These are phyloP conservation scores for Drosophila nigrodunni DNA, from an alignment of 1,140 invertebrate species.

Conservation along the genomic window DNA sequence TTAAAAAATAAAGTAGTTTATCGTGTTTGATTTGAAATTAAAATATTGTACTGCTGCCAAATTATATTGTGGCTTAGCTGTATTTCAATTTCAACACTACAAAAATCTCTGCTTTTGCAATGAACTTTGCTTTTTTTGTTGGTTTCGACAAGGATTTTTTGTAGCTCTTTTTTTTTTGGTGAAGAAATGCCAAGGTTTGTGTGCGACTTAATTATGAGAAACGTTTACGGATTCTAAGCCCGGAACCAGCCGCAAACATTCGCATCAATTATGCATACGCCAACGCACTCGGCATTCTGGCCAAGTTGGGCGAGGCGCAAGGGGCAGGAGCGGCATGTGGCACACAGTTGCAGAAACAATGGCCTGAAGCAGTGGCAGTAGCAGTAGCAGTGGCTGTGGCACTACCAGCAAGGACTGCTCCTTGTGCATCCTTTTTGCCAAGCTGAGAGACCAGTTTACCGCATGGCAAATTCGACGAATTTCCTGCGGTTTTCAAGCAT, in stretches of 20 bases:
- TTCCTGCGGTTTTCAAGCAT: conserved; percentile 78
- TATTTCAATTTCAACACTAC: conserved; percentile 48
- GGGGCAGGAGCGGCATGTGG: not conserved
- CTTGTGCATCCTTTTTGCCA: conserved; percentile 62
- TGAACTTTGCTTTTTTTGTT: conserved; percentile 47
- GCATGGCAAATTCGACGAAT: conserved; percentile 83
- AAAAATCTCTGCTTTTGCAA: conserved; percentile 60
- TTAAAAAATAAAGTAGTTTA: not conserved
- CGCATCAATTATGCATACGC: conserved; percentile 84
- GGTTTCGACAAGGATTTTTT: conserved; percentile 6
- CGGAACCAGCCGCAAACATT: conserved; percentile 71
- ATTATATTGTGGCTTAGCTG: conserved; percentile 56
- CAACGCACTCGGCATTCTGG: conserved; percentile 56
- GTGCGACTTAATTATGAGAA: conserved; percentile 60
- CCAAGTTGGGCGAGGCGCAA: conserved; percentile 5
- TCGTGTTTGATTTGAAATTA: conserved; percentile 2
- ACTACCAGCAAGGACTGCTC: conserved; percentile 27
- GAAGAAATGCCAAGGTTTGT: not conserved
- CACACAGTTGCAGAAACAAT: conserved; percentile 29
- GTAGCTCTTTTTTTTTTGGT: conserved; percentile 23
- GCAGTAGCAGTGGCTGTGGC: too few species aligned
- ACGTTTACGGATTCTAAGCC: conserved; percentile 56
- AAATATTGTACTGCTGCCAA: not conserved
- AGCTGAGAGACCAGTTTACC: conserved; percentile 57
- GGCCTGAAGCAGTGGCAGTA: not conserved